Conservation (phyloP, 2,113 vertebrate genomes). For the Willisornis vidua region DNA sequence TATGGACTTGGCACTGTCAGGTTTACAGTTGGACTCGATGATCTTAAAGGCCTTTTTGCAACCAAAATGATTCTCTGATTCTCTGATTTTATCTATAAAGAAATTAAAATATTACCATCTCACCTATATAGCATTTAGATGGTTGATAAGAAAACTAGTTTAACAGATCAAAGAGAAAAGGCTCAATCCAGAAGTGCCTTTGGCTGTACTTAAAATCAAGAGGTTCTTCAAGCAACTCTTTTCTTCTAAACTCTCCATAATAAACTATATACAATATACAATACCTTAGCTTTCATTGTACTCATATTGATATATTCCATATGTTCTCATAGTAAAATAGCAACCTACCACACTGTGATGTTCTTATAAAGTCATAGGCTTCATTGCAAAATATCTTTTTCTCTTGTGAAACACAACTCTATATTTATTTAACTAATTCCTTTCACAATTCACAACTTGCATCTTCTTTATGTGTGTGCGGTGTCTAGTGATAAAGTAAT, state of each 20-base stretch:
- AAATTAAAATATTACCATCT: not conserved
- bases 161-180: not conserved
- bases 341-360: accelerated
- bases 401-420: not conserved
- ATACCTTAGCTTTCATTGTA: not conserved
- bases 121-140: not conserved
- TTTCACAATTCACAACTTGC: not conserved
- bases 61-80: not conserved
- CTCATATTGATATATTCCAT: not conserved
- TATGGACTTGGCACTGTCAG: not conserved
- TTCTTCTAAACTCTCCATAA: not conserved
- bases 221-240: not conserved
- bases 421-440: not conserved
- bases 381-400: not conserved
- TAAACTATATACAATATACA: not conserved
- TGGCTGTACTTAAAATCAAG: not conserved
- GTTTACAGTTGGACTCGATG: not conserved
- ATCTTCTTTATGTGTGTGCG: not conserved
- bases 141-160: not conserved
- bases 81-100: not conserved
- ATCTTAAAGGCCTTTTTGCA: not conserved
- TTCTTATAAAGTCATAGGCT: not conserved
- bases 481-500: not conserved
- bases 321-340: not conserved
- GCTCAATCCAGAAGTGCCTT: not conserved